Base-by-base conservation (phyloP, 2,113 vertebrate species). In the Elgaria multicarinata region DNA sequence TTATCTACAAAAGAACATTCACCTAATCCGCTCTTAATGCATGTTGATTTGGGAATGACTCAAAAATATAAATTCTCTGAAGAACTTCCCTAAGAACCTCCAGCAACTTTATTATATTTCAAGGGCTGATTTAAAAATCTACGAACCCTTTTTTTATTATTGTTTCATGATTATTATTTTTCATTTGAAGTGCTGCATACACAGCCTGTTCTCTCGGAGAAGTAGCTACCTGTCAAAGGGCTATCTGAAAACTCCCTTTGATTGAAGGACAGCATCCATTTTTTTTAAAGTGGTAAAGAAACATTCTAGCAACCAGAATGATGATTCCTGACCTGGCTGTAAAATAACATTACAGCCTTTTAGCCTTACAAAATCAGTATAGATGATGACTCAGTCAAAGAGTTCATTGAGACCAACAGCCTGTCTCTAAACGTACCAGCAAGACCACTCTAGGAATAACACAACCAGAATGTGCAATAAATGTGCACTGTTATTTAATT, bases 1-100 rank as follows among this genome's bases (percentile, higher is more conserved):
- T 92, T 93, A 84, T 83, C 76, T 92, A 39, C 6, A 90, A 85
- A 92, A 87, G 28, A 94, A 74, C 69, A 58, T 2, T 84, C 39
- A 82, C 1, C 1, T 75, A 87, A 94, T 76, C 66, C 12, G 83
- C n/a, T 91, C 1, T 26, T 87, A 89, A 90, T 89, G 22, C 26
- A 53, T 77, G 4, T 72, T 84, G 58, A 76, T 67, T 28, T 20
- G 78, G n/a, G 53, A 88, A 79, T 14, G 22, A 86, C 42, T 82
- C 79, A 1, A n/a, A 46, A 10, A 87, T 84, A 69, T 80, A 83
- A 4, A 82, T 71, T 1, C 3, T 82, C 13, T 64, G 46, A 93
- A 91, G 36, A 82, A 55, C 4, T 78, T 36, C 42, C 16, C 0
- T 62, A 31, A 80, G 1, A 85, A 82, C 72, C 10, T 71, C 4